phyloP scores from a whole-genome alignment of 2,113 vertebrate species.

The Tinamus guttatus region DNA sequence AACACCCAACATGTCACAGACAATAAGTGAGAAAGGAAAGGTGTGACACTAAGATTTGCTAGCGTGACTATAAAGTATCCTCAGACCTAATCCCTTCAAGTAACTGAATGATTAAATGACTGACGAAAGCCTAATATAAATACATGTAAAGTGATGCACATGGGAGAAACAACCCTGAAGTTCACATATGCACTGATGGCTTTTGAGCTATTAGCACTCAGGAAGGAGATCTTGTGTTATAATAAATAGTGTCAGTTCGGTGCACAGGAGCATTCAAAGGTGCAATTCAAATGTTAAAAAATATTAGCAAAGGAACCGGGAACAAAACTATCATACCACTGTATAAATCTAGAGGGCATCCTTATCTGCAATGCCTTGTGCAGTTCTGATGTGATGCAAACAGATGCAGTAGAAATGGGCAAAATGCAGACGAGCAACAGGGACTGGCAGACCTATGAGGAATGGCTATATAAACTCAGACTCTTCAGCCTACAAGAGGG shows the following conservation, averaged over 20 bases:
- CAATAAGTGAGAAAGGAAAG: background rate
- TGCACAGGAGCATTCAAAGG: background rate
- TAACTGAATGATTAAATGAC: background rate
- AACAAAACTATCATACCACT: background rate
- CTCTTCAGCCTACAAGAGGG: background rate
- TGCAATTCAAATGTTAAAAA: background rate
- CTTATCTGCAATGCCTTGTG: background rate
- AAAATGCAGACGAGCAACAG: background rate
- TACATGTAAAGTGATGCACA: background rate
- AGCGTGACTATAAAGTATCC: background rate
- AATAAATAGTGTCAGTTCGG: background rate
- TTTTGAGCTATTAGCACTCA: background rate
- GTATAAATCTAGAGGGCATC: background rate
- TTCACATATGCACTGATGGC: background rate
- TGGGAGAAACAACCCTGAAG: background rate
- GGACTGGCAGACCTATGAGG: background rate
- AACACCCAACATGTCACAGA: background rate
- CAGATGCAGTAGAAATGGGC: background rate
- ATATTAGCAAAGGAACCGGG: background rate
- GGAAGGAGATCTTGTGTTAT: background rate
- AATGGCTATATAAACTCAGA: background rate
- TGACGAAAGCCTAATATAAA: background rate
- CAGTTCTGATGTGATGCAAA: background rate
- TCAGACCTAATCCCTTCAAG: background rate
- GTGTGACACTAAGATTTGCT: background rate